Percentiles rank a stretch among this genome's conserved stretches.
Conservation (phyloP, 2,888 invertebrate species). For the Apomyelois bistriatella region DNA sequence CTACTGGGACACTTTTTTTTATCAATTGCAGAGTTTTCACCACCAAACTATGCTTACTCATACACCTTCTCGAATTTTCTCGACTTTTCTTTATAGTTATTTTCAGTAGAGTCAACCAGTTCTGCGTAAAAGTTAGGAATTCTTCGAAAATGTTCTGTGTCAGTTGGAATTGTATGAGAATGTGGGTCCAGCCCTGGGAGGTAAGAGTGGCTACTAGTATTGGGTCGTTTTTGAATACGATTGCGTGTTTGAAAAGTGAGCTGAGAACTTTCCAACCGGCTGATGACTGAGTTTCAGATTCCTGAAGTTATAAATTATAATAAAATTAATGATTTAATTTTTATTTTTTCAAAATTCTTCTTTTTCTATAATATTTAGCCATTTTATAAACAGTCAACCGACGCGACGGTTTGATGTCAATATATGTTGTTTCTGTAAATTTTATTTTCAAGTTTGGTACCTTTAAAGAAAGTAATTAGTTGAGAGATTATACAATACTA, state of each 20-base stretch:
- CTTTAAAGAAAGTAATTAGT: too few species aligned
- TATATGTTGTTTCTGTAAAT: too few species aligned
- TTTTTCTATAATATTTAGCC: too few species aligned
- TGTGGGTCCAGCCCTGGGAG: constrained; percentile 67
- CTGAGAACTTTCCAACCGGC: constrained; percentile 65
- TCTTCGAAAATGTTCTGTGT: constrained; percentile 53
- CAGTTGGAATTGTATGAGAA: constrained; percentile 62
- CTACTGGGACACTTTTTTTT: constrained; percentile 41
- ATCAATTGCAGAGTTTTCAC: constrained; percentile 50
- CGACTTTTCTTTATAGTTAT: constrained; percentile 50
- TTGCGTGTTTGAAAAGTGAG: constrained; percentile 63
- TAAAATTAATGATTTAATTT: background rate
- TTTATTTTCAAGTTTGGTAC: too few species aligned
- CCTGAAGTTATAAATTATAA: constrained; percentile 31
- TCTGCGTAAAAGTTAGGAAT: constrained; percentile 54
- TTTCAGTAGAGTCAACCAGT: constrained; percentile 58
- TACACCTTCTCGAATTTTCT: constrained; percentile 36
- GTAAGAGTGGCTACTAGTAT: constrained; percentile 54
- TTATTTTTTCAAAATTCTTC: too few species aligned
- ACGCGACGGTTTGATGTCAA: too few species aligned
- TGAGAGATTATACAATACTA: too few species aligned
- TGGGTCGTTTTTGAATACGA: constrained; percentile 53
- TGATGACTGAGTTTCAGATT: constrained; percentile 52
- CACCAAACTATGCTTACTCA: constrained; percentile 53
- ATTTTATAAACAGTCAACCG: too few species aligned